A percentile compares a stretch with the other conserved stretches of the same genome.
Evolutionary conservation across 1,140 invertebrate genomes (phyloP).

Genomic region (Cryptotermes secundus): DNA sequence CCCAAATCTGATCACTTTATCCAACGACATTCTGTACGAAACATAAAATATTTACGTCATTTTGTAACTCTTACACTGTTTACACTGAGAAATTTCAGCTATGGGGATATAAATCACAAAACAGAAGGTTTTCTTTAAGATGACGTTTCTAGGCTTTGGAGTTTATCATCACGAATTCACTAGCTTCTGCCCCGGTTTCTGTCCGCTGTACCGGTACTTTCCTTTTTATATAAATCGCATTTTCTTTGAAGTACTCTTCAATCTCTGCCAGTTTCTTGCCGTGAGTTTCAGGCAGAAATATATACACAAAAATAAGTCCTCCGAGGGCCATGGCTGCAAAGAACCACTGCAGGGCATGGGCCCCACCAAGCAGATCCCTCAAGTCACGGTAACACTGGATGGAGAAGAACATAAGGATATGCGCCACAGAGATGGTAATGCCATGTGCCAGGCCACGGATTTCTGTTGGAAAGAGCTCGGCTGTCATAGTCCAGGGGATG

Average conservation of each 20-base stretch:
- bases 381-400: conserved; percentile 53
- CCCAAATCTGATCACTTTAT: too few relatives aligned
- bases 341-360: conserved; percentile 64
- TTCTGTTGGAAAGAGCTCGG: conserved; percentile 60
- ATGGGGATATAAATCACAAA: too few relatives aligned
- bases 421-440: conserved; percentile 52
- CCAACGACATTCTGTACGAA: too few relatives aligned
- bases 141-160: background rate
- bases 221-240: conserved; percentile 43
- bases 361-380: conserved; percentile 51
- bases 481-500: conserved; percentile 63
- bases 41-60: too few relatives aligned
- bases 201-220: background rate
- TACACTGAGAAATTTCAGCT: too few relatives aligned
- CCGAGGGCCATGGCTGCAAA: conserved; percentile 64
- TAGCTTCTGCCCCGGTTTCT: background rate
- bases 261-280: conserved; percentile 67
- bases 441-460: conserved; percentile 60
- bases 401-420: conserved; percentile 56
- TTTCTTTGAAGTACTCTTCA: conserved; percentile 57
- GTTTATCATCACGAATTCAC: background rate
- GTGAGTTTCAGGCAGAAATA: conserved; percentile 72
- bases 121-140: too few relatives aligned
- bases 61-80: too few relatives aligned
- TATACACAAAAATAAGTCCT: conserved; percentile 57